These are phyloP conservation scores for Ochotona princeps DNA, from an alignment of 2,113 vertebrate genomes.

Conservation along the genomic window DNA sequence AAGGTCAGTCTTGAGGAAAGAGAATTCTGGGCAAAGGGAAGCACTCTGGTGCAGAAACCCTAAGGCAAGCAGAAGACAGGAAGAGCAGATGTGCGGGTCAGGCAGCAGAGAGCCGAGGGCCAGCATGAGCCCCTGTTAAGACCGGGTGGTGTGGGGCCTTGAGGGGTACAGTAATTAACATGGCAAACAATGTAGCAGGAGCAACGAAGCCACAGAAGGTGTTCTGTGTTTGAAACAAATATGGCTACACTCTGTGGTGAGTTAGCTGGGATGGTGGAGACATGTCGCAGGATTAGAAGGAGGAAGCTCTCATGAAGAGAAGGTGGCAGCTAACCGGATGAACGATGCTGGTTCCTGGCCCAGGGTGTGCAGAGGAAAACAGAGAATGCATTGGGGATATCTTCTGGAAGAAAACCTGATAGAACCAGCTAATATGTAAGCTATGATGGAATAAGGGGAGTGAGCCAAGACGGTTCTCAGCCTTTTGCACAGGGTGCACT, in stretches of 20 bases:
- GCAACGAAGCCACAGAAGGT: background rate
- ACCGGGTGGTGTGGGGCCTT: background rate
- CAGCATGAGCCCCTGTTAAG: background rate
- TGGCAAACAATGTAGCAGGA: background rate
- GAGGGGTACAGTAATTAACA: accelerated
- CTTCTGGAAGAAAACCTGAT: background rate
- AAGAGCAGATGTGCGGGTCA: background rate
- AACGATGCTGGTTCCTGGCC: background rate
- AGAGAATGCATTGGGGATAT: background rate
- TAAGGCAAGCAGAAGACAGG: background rate
- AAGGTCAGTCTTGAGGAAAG: background rate
- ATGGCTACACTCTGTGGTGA: background rate
- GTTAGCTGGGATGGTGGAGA: background rate
- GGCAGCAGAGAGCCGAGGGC: accelerated
- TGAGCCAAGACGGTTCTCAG: background rate
- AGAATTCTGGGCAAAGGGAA: background rate
- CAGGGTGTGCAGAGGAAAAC: background rate
- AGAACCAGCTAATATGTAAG: background rate
- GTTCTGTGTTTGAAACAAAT: background rate
- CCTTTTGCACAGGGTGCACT: background rate
- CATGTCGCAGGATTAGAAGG: background rate
- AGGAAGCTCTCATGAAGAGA: background rate
- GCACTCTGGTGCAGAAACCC: background rate
- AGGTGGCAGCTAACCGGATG: background rate
- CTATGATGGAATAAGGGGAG: background rate